Percentiles rank a stretch among this genome's conserved stretches.
These are phyloP conservation scores for Mormoops blainvillei DNA, from an alignment of 2,113 vertebrate species.

Conservation along the genomic window DNA sequence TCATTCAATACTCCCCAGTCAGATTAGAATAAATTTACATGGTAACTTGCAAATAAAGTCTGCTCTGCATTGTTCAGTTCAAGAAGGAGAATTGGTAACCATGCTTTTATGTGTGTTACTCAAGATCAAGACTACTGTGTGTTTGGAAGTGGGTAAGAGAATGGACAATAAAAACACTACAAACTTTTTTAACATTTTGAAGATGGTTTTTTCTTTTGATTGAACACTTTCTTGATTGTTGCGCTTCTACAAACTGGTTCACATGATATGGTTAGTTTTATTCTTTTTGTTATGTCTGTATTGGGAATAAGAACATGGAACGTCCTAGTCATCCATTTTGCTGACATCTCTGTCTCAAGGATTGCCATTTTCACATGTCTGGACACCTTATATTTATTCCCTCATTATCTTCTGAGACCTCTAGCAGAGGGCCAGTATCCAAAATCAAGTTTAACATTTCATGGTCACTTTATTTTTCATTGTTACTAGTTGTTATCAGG, in stretches of 20 bases:
- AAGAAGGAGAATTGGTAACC: not conserved
- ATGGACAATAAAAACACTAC: not conserved
- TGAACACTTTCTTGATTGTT: not conserved
- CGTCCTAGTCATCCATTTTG: not conserved
- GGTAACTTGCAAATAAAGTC: not conserved
- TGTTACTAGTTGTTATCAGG: not conserved
- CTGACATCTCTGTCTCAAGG: not conserved
- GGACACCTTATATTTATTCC: not conserved
- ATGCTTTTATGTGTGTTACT: too few species aligned
- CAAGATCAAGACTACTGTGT: not conserved
- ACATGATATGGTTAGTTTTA: not conserved
- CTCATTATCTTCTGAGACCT: not conserved
- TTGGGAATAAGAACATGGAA: not conserved
- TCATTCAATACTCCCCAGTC: not conserved
- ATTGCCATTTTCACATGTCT: not conserved
- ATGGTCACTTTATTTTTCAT: not conserved
- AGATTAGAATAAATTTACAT: not conserved
- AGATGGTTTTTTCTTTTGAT: not conserved
- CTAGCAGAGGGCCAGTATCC: not conserved
- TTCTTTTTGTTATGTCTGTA: not conserved
- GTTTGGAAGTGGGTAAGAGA: not conserved
- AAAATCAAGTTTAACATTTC: not conserved
- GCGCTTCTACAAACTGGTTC: not conserved
- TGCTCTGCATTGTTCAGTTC: not conserved
- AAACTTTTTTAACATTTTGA: not conserved